Base-by-base conservation (phyloP, 1,140 invertebrate species). In the Brachionus rubens region DNA sequence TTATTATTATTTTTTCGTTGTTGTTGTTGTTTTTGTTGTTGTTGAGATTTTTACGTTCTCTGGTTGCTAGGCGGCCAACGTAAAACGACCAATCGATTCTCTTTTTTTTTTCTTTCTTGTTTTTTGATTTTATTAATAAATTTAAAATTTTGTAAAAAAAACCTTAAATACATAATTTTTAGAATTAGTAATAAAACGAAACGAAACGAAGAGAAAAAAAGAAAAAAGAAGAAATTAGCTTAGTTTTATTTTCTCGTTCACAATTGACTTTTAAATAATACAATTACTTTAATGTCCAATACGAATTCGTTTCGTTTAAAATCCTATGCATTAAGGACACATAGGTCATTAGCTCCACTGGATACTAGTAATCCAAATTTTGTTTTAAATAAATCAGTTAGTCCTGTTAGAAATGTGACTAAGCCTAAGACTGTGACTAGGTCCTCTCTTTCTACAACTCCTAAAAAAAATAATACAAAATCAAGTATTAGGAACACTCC, bases 361-460 rank as follows among this genome's bases (percentile, higher is more conserved):
- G 68, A 72, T 40, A 72, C 46, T 4, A 72, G 68, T n/a, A 72
- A 72, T 72, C 68, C 68, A 28, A 36, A 72, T 72, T 72, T 65
- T 41, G n/a, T n/a, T n/a, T n/a, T n/a, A n/a, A 59, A 59, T 16
- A 59, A 59, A 21, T 70, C 65, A 28, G 40, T 47, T 26, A 48
- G 65, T 19, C 47, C 65, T 24, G 43, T 70, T n/a, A 43, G 65
- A 19, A 59, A 33, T 33, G 6, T 30, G 19, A 33, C 14, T 5
- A 59, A 36, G 19, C 6, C 54, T 7, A n/a, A 16, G 33, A 59
- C 54, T n/a, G 30, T 16, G n/a, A n/a, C 26, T 59, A 59, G 36
- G 28, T 16, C 54, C 0, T 1, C n/a, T 59, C 24, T n/a, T n/a
- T n/a, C n/a, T n/a, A n/a, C n/a, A n/a, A n/a, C n/a, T n/a, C n/a